phyloP scores from a whole-genome alignment of 2,797 vertebrate species.

The Onychomys leucogaster region DNA sequence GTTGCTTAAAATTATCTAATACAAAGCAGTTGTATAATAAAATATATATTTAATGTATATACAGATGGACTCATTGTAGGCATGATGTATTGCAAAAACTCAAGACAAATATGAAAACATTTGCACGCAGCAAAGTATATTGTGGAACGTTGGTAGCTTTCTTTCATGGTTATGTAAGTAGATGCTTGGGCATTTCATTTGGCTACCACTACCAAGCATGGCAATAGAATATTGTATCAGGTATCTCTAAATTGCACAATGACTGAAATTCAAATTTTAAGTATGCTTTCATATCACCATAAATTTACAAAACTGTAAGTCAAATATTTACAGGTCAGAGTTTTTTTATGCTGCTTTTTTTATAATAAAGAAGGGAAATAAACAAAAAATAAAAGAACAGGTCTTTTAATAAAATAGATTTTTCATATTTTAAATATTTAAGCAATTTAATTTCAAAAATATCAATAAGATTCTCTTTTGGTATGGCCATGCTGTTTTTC shows the following conservation, averaged over 20 bases:
- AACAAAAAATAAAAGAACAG: background rate
- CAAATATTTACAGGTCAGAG: background rate
- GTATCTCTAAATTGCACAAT: background rate
- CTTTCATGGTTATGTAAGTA: too few relatives aligned
- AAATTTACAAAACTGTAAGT: background rate
- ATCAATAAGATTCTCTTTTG: background rate
- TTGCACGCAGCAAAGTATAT: background rate
- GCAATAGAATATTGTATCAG: background rate
- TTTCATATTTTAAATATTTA: background rate
- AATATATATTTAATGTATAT: background rate
- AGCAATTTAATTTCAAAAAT: background rate
- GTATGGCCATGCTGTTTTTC: background rate
- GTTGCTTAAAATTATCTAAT: background rate
- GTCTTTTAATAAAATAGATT: background rate
- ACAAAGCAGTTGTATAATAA: background rate
- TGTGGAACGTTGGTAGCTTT: background rate
- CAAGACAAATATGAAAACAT: background rate
- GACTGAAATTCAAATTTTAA: background rate
- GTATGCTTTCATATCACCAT: background rate
- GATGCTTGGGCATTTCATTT: too few relatives aligned
- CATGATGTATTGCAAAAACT: background rate
- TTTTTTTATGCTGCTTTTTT: too few relatives aligned
- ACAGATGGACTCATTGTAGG: background rate
- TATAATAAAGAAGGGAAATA: background rate
- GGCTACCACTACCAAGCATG: fast-evolving